Evolutionary conservation across 1,140 invertebrate genomes (phyloP), one percentile per base, ranked within the genome.

Genomic region (Condylostylus longicornis): DNA sequence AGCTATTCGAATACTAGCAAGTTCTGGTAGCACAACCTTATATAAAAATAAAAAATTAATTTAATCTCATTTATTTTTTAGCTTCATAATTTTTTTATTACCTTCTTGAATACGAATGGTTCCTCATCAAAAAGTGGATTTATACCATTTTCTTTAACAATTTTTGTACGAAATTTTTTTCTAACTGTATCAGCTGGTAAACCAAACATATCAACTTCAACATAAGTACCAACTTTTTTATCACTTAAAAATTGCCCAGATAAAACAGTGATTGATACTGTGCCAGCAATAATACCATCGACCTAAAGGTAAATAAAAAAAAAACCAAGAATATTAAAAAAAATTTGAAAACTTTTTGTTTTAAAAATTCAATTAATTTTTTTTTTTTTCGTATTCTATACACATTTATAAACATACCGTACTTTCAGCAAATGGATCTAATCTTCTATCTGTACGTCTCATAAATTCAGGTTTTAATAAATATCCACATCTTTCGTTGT

Each of bases 201-300:
- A 2, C 95, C 95, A 59, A 94, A 98, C 94, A 98, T 97, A 55
- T 98, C 94, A 18, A 98, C 93, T 63, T 99, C 95, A 2, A 98
- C 90, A 55, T 91, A 99, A 1, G 91, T 97, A 14, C 91, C 91
- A 13, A 88, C 82, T 44, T 91, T 76, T 61, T 91, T 94, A 50
- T 98, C 94, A 3, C 84, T 90, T 32, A 99, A 66, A 64, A 98
- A 95, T 66, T 98, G 94, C 1, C 87, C 81, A 1, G 79, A 82
- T 46, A 84, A 70, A 9, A 91, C 85, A 41, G 83, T 79, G 25
- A 99, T 87, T 34, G 83, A 81, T 36, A 98, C 85, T 7, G 86
- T 90, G 12, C 91, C 94, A 12, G 96, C 94, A 50, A 99, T 98
- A 37, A 99, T 97, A 38, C 96, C 96, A 67, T 98, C 95, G 4